phyloP scores from a whole-genome alignment of 2,888 invertebrate species.

The Pyrgus malvae region DNA sequence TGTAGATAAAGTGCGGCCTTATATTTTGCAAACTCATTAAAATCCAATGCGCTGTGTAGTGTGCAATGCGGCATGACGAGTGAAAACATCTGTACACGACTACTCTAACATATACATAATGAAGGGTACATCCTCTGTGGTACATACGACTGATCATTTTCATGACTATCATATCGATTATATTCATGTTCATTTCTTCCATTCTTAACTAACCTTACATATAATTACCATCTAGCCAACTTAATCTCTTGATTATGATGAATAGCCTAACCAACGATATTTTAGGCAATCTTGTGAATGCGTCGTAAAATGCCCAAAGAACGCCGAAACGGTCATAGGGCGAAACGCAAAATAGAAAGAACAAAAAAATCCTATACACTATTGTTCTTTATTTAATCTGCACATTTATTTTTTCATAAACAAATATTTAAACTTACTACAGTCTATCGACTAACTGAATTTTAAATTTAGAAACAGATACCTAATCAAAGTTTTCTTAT shows the following conservation, averaged over 20 bases:
- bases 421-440: not conserved
- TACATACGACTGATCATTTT: conserved; percentile 6
- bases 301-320: conserved; percentile 15
- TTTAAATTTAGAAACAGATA: not conserved
- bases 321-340: not conserved
- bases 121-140: not conserved
- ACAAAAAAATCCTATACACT: conserved; percentile 5
- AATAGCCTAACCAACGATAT: conserved; percentile 20
- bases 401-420: not conserved
- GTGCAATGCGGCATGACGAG: no score
- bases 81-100: no score
- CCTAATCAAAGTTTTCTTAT: no score
- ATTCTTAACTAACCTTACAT: not conserved
- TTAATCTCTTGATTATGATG: not conserved
- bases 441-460: not conserved
- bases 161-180: conserved; percentile 5
- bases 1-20: no score
- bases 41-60: no score
- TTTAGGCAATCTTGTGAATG: conserved; percentile 24
- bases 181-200: not conserved
- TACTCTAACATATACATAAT: conserved; percentile 4
- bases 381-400: not conserved
- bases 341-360: conserved; percentile 5
- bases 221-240: not conserved
- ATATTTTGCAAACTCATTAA: no score